phyloP scores from a whole-genome alignment of 1,140 invertebrate genomes.

The Drosophila tropicalis region DNA sequence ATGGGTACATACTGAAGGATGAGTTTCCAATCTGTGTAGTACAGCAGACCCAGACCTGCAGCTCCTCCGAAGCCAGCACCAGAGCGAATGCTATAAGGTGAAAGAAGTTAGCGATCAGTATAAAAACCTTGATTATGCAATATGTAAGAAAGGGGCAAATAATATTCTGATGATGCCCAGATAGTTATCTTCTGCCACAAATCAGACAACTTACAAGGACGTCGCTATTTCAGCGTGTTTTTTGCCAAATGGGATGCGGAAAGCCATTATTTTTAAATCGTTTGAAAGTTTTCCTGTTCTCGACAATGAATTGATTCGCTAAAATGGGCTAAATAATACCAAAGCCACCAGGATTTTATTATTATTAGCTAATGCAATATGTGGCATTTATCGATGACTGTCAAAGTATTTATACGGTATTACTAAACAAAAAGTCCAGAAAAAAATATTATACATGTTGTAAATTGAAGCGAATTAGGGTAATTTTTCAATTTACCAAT shows the following conservation, averaged over 20 bases:
- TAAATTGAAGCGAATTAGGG: too few species aligned
- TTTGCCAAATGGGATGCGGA: slow-evolving; percentile 78
- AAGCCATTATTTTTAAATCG: slow-evolving; percentile 57
- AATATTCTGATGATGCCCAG: neutral
- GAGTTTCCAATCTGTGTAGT: slow-evolving; percentile 91
- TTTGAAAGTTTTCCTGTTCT: slow-evolving; percentile 18
- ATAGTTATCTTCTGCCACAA: neutral
- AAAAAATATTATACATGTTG: too few species aligned
- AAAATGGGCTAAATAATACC: neutral
- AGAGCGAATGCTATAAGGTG: slow-evolving; percentile 85
- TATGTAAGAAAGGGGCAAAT: neutral
- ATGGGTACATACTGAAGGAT: slow-evolving; percentile 89
- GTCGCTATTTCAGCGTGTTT: slow-evolving; percentile 81
- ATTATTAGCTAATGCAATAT: neutral
- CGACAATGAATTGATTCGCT: neutral
- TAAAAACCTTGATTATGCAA: slow-evolving; percentile 60
- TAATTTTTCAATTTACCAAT: too few species aligned
- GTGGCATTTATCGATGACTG: neutral
- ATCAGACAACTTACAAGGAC: slow-evolving; percentile 84
- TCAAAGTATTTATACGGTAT: neutral
- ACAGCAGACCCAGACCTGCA: slow-evolving; percentile 85
- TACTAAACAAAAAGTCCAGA: too few species aligned
- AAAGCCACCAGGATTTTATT: neutral
- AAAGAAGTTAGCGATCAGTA: slow-evolving; percentile 5
- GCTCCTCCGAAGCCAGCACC: slow-evolving; percentile 86